Conservation (phyloP, 2,113 vertebrate species). For the Corythornis vintsioides region DNA sequence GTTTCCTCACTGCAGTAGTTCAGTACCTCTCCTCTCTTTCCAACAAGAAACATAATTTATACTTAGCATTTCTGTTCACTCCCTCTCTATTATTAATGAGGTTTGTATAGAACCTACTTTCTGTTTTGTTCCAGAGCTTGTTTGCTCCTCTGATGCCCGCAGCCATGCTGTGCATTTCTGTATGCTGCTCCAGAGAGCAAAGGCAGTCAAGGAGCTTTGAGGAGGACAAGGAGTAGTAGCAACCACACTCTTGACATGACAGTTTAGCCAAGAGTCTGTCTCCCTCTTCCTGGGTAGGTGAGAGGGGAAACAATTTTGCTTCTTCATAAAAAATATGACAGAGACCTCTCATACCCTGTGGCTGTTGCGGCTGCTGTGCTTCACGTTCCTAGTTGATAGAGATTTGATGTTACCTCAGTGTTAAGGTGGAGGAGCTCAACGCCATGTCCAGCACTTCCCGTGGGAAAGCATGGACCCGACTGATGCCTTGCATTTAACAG, state of each 20-base stretch:
- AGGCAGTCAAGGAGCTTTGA: not conserved
- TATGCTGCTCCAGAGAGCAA: not conserved
- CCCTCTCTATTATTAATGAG: constrained; percentile 40
- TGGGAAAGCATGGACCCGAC: constrained; percentile 1
- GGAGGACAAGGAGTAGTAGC: not conserved
- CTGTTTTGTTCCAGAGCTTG: constrained; percentile 10
- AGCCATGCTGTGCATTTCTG: not conserved
- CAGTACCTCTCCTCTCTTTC: not conserved
- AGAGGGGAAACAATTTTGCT: not conserved
- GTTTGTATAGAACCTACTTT: constrained; percentile 15
- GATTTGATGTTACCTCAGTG: not conserved
- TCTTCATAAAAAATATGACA: not conserved
- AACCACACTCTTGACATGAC: not conserved
- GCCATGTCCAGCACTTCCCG: constrained; percentile 17
- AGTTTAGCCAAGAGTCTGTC: not conserved
- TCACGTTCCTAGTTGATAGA: not conserved
- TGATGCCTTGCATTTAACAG: not conserved
- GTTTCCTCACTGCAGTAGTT: not conserved
- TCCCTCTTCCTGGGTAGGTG: not conserved
- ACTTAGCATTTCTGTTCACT: constrained; percentile 15
- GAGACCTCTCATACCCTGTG: not conserved
- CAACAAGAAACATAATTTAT: not conserved
- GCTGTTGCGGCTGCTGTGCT: not conserved
- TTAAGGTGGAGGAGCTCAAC: constrained; percentile 18
- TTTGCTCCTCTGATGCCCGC: not conserved